Evolutionary conservation across 1,140 invertebrate species (phyloP), one percentile per base, ranked within the genome.

Genomic region (Drosophila teissieri): DNA sequence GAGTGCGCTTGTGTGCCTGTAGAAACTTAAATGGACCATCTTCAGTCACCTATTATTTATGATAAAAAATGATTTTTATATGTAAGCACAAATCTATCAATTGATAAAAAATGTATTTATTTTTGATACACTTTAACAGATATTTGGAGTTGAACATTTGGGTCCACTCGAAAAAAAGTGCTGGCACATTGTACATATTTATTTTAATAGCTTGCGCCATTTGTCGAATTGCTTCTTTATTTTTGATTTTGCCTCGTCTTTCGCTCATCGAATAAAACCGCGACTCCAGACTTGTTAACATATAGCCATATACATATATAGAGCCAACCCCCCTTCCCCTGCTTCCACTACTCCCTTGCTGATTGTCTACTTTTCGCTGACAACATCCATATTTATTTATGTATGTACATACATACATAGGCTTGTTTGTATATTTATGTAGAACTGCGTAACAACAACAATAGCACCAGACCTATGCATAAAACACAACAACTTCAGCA

Each of bases 121-220:
- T 22, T 45, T 22, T 45, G 7, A 3, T 22, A 4, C 15, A 12
- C 17, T 49, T 27, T 4, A 10, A 0, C 2, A 10, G n/a, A 15
- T 10, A 31, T 27, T 48, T 48, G 1, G 2, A 42, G 2, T 8
- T 10, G 1, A 8, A 2, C 1, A 49, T 15, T 31, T 27, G 10
- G 58, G 73, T 22, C 48, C 70, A 49, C 52, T 53, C 46, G 8
- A 57, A 74, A 74, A 54, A 55, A 42, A 36, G 48, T 61, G 40
- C 53, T 34, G 48, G 58, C 31, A 63, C 56, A 57, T 76, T 53
- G 52, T 22, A 63, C 56, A 57, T 76, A 74, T 76, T 76, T 76
- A 76, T 74, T 77, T 76, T 76, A 77, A 77, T 77, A 77, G 73
- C 75, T 78, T 76, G 64, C 63, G 72, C 72, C 72, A 77, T 77